These are phyloP conservation scores for Gandaritis pyraliata DNA, from an alignment of 2,888 invertebrate genomes.

Conservation along the genomic window DNA sequence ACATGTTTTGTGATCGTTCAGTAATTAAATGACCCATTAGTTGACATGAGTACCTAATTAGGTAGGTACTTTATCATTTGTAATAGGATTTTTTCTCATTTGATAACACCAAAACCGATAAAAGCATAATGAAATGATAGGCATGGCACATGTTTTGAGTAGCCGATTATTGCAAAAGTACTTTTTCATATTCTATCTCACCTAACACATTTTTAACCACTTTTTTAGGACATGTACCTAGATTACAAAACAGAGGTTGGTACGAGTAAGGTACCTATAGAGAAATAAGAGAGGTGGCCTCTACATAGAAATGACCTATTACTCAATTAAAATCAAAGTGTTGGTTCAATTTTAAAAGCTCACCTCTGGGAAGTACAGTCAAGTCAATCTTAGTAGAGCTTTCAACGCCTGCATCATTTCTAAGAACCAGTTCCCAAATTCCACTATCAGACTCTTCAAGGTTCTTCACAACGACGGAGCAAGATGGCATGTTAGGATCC, in stretches of 20 bases:
- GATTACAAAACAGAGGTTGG: no score
- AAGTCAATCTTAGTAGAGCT: constrained; percentile 10
- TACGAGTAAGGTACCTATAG: no score
- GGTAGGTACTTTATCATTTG: no score
- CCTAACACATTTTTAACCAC: no score
- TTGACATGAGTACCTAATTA: no score
- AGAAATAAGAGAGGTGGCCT: no score
- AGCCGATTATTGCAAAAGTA: constrained; percentile 2
- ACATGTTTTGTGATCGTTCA: no score
- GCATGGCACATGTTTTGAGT: not conserved
- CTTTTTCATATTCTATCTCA: not conserved
- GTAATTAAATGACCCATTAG: no score
- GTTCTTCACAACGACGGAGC: constrained; percentile 26
- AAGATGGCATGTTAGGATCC: not conserved
- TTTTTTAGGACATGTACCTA: no score
- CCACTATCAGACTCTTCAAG: constrained; percentile 30
- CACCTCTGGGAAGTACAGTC: constrained; percentile 22
- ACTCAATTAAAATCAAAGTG: no score
- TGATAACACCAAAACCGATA: not conserved
- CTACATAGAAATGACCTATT: no score
- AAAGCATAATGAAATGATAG: not conserved
- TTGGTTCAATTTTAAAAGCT: not conserved
- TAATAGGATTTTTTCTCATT: no score
- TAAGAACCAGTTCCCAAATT: constrained; percentile 28
- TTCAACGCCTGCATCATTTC: constrained; percentile 3